These are phyloP conservation scores for Thunnus maccoyii DNA, from an alignment of 2,113 vertebrate genomes.

Conservation along the genomic window DNA sequence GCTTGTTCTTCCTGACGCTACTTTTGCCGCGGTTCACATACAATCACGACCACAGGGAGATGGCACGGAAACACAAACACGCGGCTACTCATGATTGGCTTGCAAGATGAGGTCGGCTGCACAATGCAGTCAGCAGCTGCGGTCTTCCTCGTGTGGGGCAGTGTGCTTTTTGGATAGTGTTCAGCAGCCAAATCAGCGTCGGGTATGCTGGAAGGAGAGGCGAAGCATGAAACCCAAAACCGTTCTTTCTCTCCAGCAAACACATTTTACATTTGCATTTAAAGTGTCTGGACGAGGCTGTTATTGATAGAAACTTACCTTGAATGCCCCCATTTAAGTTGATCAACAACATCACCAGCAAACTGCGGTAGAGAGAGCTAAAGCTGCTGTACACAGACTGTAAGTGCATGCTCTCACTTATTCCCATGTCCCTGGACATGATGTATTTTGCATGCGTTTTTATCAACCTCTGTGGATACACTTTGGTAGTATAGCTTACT, in stretches of 20 bases:
- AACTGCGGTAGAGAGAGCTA: background rate
- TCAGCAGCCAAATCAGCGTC: conserved; percentile 28
- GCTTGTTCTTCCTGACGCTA: conserved; percentile 37
- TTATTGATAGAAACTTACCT: background rate
- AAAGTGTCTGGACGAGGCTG: background rate
- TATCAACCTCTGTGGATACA: background rate
- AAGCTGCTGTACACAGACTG: background rate
- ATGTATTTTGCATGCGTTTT: background rate
- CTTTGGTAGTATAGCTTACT: background rate
- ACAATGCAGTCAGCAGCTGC: conserved; percentile 60
- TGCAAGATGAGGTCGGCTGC: conserved; percentile 33
- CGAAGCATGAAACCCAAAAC: conserved; percentile 23
- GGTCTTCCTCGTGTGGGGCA: conserved; percentile 24
- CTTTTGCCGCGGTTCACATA: conserved; percentile 50
- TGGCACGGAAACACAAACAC: conserved; percentile 62
- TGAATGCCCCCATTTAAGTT: background rate
- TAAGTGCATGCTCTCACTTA: background rate
- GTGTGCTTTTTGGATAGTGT: conserved; percentile 22
- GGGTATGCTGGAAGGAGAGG: conserved; percentile 26
- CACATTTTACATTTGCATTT: conserved; percentile 31
- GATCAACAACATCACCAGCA: background rate
- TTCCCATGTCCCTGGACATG: background rate
- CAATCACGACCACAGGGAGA: conserved; percentile 44
- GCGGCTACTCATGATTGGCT: conserved; percentile 28
- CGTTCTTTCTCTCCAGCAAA: background rate